Evolutionary conservation across 1,140 invertebrate genomes (phyloP), one percentile per base, ranked within the genome.

Genomic region (Arion vulgaris): DNA sequence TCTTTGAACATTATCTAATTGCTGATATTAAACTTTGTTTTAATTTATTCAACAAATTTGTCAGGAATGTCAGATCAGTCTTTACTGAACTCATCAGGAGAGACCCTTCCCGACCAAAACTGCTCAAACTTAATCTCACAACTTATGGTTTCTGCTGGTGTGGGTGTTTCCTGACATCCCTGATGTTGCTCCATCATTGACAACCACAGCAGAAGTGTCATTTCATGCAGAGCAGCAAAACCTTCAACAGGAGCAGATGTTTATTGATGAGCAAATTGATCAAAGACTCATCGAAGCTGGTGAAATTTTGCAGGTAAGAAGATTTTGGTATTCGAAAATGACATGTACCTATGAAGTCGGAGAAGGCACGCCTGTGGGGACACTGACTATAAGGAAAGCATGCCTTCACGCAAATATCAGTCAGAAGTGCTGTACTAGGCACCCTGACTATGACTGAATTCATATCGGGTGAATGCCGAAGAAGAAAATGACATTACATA

Each of bases 261-360:
- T 38, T 34, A 49, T 26, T 36, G 34, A 66, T 53, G 38, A 79
- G 2, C 57, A 66, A 7, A 76, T 76, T 28, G 74, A 57, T 17
- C 23, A 23, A n/a, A 28, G 32, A 36, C 57, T 79, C 7, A 23
- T 79, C 1, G 76, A 68, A n/a, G 57, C 51, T 49, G 36, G 34
- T 41, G 76, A 79, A 5, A 38, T 79, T 68, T 36, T 79, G 13
- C 28, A 79, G 76, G 76, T 79, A 45, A 7, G 41, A 45, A n/a
- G n/a, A n/a, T n/a, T n/a, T n/a, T n/a, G n/a, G n/a, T n/a, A n/a
- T n/a, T n/a, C n/a, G n/a, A n/a, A n/a, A n/a, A n/a, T n/a, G n/a
- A n/a, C n/a, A n/a, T n/a, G n/a, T n/a, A n/a, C n/a, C n/a, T n/a
- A n/a, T n/a, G n/a, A n/a, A n/a, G n/a, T n/a, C n/a, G n/a, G n/a